A percentile compares a stretch with the other conserved stretches of the same genome.
These are phyloP conservation scores for Cinara cedri DNA, from an alignment of 2,888 invertebrate genomes.

Conservation along the genomic window DNA sequence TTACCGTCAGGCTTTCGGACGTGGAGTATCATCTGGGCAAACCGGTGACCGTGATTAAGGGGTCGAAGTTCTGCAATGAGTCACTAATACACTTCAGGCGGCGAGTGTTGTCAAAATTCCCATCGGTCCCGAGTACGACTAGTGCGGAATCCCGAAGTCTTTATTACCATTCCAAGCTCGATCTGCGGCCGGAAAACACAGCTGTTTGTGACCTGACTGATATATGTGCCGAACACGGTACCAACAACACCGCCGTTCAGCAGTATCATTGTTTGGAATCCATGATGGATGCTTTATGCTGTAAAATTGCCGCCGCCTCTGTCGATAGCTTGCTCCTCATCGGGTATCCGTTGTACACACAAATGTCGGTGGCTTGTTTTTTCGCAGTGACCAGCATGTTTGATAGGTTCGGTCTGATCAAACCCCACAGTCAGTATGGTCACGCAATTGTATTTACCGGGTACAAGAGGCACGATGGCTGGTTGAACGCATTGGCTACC, in stretches of 20 bases:
- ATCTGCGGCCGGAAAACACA: neutral
- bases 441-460: slow-evolving; percentile 17
- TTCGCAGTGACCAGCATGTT: slow-evolving; percentile 46
- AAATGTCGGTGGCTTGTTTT: slow-evolving; percentile 24
- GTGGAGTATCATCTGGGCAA: slow-evolving; percentile 29
- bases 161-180: neutral
- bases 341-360: slow-evolving; percentile 44
- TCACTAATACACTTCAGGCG: neutral
- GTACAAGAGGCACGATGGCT: neutral
- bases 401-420: neutral
- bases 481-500: neutral
- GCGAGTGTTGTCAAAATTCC: neutral
- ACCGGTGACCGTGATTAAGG: slow-evolving; percentile 17
- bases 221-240: neutral
- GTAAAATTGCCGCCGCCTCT: no score
- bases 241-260: neutral
- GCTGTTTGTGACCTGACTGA: slow-evolving; percentile 39
- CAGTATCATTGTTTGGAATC: slow-evolving; percentile 6
- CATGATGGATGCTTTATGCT: neutral
- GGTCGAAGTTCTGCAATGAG: slow-evolving; percentile 39
- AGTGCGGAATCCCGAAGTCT: neutral
- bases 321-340: neutral
- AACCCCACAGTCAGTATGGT: neutral
- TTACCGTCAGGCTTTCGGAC: neutral
- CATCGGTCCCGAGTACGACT: neutral